Evolutionary conservation across 1,140 invertebrate species (phyloP).

Genomic region (Dufourea novaeangliae): DNA sequence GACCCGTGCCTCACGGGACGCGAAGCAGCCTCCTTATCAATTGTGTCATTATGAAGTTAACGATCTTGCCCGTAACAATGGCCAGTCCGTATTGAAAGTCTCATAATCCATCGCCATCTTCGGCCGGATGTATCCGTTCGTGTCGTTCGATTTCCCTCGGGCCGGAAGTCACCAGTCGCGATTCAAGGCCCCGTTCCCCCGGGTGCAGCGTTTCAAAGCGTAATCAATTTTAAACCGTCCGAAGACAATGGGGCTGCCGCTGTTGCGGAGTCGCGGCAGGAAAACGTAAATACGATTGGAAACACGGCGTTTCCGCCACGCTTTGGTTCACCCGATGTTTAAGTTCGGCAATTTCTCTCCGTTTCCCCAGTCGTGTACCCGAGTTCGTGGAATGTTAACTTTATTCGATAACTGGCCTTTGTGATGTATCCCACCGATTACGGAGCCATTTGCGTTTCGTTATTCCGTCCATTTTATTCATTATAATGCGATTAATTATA

Average conservation of each 20-base stretch:
- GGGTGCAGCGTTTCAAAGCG: constrained; percentile 35
- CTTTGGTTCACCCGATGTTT: not conserved
- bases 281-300: constrained; percentile 21
- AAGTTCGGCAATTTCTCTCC: not conserved
- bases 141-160: constrained; percentile 62
- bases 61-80: constrained; percentile 66
- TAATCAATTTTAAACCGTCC: constrained; percentile 61
- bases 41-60: constrained; percentile 71
- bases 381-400: not conserved
- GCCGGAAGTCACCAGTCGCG: constrained; percentile 58
- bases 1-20: constrained; percentile 55
- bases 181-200: constrained; percentile 31
- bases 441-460: not conserved
- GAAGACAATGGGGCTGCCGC: constrained; percentile 28
- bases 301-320: not conserved
- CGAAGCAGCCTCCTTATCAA: constrained; percentile 64
- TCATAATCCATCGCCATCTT: constrained; percentile 61
- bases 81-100: constrained; percentile 56
- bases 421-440: not conserved
- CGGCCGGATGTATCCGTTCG: constrained; percentile 59
- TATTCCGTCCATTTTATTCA: too few relatives aligned
- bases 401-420: not conserved
- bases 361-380: not conserved
- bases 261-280: not conserved
- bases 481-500: too few relatives aligned